These are phyloP conservation scores for Antennarius striatus DNA, from an alignment of 2,113 vertebrate species.

Conservation along the genomic window DNA sequence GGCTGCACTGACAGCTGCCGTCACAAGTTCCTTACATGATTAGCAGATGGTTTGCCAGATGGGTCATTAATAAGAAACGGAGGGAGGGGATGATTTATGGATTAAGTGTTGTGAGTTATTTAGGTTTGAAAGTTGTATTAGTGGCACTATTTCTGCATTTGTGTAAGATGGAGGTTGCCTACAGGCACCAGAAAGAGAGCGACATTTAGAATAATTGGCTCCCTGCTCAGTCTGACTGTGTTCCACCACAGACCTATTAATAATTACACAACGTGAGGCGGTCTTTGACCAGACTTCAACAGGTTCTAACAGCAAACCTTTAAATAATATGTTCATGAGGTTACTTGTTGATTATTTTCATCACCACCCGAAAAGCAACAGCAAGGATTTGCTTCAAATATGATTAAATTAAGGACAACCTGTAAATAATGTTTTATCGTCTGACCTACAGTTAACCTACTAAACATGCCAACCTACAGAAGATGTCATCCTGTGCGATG, in stretches of 20 bases:
- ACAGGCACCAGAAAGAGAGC: constrained; percentile 9
- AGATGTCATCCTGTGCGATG: too few relatives aligned
- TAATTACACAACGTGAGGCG: constrained; percentile 45
- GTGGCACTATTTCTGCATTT: constrained; percentile 35
- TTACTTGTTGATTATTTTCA: constrained; percentile 12
- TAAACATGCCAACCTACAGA: too few relatives aligned
- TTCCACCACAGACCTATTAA: constrained; percentile 34
- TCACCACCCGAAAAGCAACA: neutral
- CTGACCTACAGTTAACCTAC: too few relatives aligned
- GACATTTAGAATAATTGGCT: constrained; percentile 59
- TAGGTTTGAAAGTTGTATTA: constrained; percentile 50
- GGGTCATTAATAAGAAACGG: constrained; percentile 43
- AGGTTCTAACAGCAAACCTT: constrained; percentile 14
- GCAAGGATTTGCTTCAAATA: too few relatives aligned
- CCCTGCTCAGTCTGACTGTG: constrained; percentile 28
- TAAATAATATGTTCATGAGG: neutral
- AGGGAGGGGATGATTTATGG: constrained; percentile 53
- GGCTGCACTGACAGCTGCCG: constrained; percentile 40
- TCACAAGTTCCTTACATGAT: neutral
- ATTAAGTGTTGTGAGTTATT: constrained; percentile 58
- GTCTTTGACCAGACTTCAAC: constrained; percentile 24
- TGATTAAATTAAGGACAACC: too few relatives aligned
- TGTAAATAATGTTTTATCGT: too few relatives aligned
- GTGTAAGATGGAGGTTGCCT: constrained; percentile 7
- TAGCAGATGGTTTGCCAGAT: constrained; percentile 59